Percentiles rank a stretch among this genome's conserved stretches.
Evolutionary conservation across 2,113 vertebrate species (phyloP).

Genomic region (Cryptomyrus ogoouensis): DNA sequence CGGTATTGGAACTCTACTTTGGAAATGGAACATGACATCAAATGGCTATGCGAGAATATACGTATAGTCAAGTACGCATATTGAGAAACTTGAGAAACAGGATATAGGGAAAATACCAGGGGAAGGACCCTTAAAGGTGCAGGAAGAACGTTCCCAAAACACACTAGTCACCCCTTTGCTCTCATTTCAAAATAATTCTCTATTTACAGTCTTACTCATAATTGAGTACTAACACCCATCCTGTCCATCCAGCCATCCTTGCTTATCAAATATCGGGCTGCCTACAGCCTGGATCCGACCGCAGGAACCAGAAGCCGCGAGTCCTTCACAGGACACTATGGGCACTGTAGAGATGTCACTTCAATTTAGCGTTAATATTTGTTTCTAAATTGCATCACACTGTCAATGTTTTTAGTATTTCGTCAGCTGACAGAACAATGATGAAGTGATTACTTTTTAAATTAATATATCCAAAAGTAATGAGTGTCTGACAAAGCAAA

Average conservation of each 20-base stretch:
- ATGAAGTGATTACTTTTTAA: background rate
- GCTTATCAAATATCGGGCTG: background rate
- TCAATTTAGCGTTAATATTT: background rate
- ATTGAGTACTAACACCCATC: background rate
- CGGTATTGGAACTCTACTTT: background rate
- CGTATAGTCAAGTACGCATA: background rate
- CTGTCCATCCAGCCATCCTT: background rate
- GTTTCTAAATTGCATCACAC: background rate
- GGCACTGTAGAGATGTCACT: background rate
- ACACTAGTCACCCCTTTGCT: background rate
- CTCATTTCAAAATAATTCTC: background rate
- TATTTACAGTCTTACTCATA: background rate
- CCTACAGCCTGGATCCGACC: background rate
- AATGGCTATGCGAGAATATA: background rate
- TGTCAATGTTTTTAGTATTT: background rate
- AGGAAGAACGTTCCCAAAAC: background rate
- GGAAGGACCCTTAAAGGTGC: background rate
- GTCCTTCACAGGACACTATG: background rate
- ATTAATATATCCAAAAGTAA: background rate
- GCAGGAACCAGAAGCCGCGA: background rate
- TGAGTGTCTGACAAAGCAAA: background rate
- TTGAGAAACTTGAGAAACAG: background rate
- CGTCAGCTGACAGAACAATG: background rate
- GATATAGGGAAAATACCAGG: background rate
- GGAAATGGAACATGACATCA: background rate